Evolutionary conservation across 2,113 vertebrate genomes (phyloP).

Genomic region (Ibidorhyncha struthersii): DNA sequence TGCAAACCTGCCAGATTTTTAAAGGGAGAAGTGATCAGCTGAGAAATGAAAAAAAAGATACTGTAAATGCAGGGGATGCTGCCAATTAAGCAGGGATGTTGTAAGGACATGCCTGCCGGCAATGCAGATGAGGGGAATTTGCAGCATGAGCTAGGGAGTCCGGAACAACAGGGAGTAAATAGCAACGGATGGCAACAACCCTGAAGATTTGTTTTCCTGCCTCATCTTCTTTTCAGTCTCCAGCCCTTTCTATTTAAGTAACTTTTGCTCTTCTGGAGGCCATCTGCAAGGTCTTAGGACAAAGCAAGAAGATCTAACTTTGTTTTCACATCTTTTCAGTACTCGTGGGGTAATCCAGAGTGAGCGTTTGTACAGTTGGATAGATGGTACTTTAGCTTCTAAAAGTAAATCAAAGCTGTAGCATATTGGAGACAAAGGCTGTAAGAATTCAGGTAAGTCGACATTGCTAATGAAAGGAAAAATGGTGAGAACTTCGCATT

Average conservation of each 20-base stretch:
- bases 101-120: background rate
- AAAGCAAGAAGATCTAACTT: background rate
- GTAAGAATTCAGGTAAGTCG: background rate
- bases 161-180: background rate
- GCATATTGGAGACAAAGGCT: background rate
- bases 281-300: slow-evolving; percentile 8
- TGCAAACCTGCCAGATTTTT: slow-evolving; percentile 77
- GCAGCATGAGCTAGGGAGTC: background rate
- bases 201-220: background rate
- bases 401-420: background rate
- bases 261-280: background rate
- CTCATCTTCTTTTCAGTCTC: background rate
- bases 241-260: background rate
- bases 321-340: background rate
- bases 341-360: background rate
- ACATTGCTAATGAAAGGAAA: background rate
- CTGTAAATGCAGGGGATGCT: background rate
- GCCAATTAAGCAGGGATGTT: background rate
- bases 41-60: background rate
- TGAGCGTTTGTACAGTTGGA: background rate
- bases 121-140: background rate
- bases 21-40: background rate
- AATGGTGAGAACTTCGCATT: background rate
- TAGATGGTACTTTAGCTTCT: background rate
- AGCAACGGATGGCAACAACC: background rate